phyloP scores from a whole-genome alignment of 2,113 vertebrate species.

The Dasyprocta punctata region DNA sequence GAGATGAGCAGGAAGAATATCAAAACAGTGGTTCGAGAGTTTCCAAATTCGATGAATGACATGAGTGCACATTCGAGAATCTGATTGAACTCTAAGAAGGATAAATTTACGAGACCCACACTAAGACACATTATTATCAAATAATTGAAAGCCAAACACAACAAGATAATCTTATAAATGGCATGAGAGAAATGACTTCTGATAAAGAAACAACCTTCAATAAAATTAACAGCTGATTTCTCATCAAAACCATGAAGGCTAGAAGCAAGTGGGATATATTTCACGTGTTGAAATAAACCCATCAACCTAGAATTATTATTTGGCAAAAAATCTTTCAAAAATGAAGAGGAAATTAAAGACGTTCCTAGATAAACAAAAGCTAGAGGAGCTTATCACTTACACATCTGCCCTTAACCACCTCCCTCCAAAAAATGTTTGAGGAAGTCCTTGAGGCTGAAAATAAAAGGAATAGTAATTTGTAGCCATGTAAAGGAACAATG shows the following conservation, averaged over 20 bases:
- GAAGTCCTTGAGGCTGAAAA: not conserved
- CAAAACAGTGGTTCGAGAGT: not conserved
- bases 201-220: not conserved
- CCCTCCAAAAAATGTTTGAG: not conserved
- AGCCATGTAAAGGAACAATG: not conserved
- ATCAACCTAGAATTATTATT: not conserved
- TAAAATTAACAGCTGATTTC: not conserved
- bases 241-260: not conserved
- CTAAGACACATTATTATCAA: not conserved
- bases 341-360: not conserved
- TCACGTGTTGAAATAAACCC: not conserved
- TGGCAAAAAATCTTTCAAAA: not conserved
- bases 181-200: not conserved
- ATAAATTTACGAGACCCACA: not conserved
- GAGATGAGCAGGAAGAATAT: not conserved
- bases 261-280: not conserved
- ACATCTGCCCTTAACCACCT: not conserved
- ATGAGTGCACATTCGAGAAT: not conserved
- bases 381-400: not conserved
- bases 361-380: not conserved
- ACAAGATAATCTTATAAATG: not conserved
- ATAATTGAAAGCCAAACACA: not conserved
- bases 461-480: not conserved
- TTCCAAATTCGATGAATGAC: not conserved
- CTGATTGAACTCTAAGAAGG: not conserved